Conservation (phyloP, 1,140 invertebrate genomes). For the Onthophagus taurus region DNA sequence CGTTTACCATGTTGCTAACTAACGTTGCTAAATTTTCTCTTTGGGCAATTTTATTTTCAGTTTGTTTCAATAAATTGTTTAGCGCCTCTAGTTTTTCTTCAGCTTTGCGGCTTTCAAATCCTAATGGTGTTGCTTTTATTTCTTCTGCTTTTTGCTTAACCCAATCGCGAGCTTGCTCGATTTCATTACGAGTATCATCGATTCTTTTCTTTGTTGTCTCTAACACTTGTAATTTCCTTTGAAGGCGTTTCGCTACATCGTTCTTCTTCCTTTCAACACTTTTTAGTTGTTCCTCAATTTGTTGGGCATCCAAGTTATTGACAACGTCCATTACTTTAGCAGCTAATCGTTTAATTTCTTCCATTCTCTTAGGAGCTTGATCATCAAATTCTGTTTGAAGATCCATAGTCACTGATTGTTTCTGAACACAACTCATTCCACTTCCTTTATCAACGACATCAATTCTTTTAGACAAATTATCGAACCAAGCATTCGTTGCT, state of each 20-base stretch:
- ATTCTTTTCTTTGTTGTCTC: slow-evolving; percentile 73
- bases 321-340: slow-evolving; percentile 66
- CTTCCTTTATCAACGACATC: slow-evolving; percentile 73
- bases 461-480: slow-evolving; percentile 64
- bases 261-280: slow-evolving; percentile 49
- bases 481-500: slow-evolving; percentile 70
- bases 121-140: slow-evolving; percentile 55
- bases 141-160: slow-evolving; percentile 63
- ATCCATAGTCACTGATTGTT: slow-evolving; percentile 60
- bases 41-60: slow-evolving; percentile 71
- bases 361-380: slow-evolving; percentile 55
- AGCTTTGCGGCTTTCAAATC: slow-evolving; percentile 63
- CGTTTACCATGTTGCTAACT: slow-evolving; percentile 70
- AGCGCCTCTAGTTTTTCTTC: slow-evolving; percentile 61
- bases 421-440: slow-evolving; percentile 71
- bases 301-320: slow-evolving; percentile 78
- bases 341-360: slow-evolving; percentile 57
- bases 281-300: slow-evolving; percentile 82
- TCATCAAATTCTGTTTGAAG: slow-evolving; percentile 59
- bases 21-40: slow-evolving; percentile 75
- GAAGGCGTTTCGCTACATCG: slow-evolving; percentile 78
- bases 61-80: slow-evolving; percentile 69
- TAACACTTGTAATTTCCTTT: slow-evolving; percentile 70
- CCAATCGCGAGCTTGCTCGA: slow-evolving; percentile 69
- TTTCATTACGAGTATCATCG: slow-evolving; percentile 63